A percentile compares a stretch with the other conserved stretches of the same genome.
These are phyloP conservation scores for human (Homo sapiens) DNA, from an alignment of 2,113 vertebrate genomes.

Conservation along the genomic window DNA sequence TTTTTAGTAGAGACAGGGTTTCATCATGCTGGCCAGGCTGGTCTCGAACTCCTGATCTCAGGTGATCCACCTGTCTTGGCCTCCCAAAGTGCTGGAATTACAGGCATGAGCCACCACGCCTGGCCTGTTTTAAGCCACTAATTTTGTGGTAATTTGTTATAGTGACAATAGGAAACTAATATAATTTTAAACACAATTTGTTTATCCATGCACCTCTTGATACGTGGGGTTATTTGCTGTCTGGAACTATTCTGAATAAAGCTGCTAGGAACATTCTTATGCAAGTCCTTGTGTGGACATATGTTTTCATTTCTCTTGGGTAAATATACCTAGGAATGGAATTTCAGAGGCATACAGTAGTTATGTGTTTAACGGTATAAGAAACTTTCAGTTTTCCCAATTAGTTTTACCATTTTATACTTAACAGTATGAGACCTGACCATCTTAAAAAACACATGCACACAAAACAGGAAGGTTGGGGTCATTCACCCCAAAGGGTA, in stretches of 20 bases:
- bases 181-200: too few species aligned
- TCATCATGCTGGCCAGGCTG: too few species aligned
- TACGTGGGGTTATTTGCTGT: not conserved
- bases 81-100: too few species aligned
- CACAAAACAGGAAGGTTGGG: not conserved
- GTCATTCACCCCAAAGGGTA: not conserved
- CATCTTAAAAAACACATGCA: not conserved
- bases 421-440: not conserved
- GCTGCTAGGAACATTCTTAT: not conserved
- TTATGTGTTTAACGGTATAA: not conserved
- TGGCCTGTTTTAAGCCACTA: not conserved
- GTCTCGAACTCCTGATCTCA: too few species aligned
- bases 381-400: not conserved
- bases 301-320: not conserved
- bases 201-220: not conserved
- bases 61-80: too few species aligned
- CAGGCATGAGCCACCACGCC: too few species aligned
- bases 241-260: not conserved
- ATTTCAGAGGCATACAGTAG: not conserved
- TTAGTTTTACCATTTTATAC: not conserved
- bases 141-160: not conserved
- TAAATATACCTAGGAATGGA: not conserved
- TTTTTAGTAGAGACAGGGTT: too few species aligned
- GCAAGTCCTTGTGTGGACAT: not conserved
- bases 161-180: not conserved